Evolutionary conservation across 2,888 invertebrate genomes (phyloP), one percentile per base, ranked within the genome.

Genomic region (Cryptops parisi): DNA sequence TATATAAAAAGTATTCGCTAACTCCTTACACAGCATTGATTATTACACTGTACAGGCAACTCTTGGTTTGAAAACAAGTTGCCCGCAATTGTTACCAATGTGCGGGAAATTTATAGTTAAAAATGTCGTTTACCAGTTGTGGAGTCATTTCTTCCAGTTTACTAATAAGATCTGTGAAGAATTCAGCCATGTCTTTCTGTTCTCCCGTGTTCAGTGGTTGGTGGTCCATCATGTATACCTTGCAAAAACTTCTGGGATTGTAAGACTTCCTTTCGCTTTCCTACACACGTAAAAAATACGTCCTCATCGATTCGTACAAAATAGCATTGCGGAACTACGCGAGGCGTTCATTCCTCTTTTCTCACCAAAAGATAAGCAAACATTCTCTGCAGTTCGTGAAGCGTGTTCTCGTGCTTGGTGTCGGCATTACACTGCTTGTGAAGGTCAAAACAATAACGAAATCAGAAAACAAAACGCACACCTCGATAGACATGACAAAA

Each of bases 171-270:
- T 94, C 93, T 52, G 93, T 94, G 67, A 94, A 94, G 72, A 94
- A 94, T 70, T 94, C 94, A 0, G 93, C 91, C 94, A 94, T 94
- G 65, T 94, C 94, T 66, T 94, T 94, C 70, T 94, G 94, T 65
- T 94, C 94, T 0, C 91, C 91, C 0, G 93, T 93, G 68, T 94
- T 94, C 5, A 94, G 70, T 0, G 91, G 90, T 66, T 93, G 91
- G 66, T 93, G 90, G 67, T 94, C 91, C 94, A 94, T 94, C 52
- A 89, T 90, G 70, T 94, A 94, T 0, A 89, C 90, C 60, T 91
- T 87, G 69, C 94, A 94, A 69, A 94, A 94, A 60, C 88, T 88
- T 47, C 89, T 77, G 0, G 94, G 94, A 70, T 93, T 93, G 70
- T 93, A 94, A 0, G 93, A 88, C 69, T 93, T 93, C 23, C 94